A percentile compares a stretch with the other conserved stretches of the same genome.
These are phyloP conservation scores for Tenualosa ilisha DNA, from an alignment of 2,797 vertebrate species.

Conservation along the genomic window DNA sequence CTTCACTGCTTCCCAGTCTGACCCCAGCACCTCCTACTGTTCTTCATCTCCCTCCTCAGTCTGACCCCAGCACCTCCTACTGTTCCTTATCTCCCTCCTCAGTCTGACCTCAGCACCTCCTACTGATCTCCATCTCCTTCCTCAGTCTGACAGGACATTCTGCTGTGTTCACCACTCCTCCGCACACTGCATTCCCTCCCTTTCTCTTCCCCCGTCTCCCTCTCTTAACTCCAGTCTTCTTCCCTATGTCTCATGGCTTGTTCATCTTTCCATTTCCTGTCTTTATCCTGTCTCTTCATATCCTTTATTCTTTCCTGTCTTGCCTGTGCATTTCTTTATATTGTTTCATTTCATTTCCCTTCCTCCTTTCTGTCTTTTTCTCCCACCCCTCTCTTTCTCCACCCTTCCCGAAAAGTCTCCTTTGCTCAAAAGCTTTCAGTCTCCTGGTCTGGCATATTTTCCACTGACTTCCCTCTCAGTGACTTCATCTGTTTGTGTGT, in stretches of 20 bases:
- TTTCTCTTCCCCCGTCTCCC: background rate
- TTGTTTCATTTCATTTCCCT: too few species aligned
- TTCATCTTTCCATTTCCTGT: background rate
- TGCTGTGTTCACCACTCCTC: background rate
- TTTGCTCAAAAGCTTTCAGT: background rate
- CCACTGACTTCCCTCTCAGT: background rate
- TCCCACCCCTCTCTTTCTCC: background rate
- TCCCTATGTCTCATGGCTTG: too few species aligned
- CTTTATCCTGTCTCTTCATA: background rate
- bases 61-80: background rate
- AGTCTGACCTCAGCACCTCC: background rate
- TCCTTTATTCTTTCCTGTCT: background rate
- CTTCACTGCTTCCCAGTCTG: background rate
- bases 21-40: background rate
- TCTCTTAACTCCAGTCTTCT: too few species aligned
- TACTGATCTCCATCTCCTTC: background rate
- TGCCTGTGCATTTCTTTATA: too few species aligned
- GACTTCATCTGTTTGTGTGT: background rate
- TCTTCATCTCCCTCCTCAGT: background rate
- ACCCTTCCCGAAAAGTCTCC: background rate
- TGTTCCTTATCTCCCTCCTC: background rate
- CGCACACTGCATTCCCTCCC: background rate
- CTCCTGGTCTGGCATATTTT: background rate
- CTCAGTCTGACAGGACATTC: background rate
- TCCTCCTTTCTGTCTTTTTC: background rate